Percentiles rank a stretch among this genome's conserved stretches.
These are phyloP conservation scores for Acrocephalus scirpaceus DNA, from an alignment of 2,797 vertebrate genomes.

Conservation along the genomic window DNA sequence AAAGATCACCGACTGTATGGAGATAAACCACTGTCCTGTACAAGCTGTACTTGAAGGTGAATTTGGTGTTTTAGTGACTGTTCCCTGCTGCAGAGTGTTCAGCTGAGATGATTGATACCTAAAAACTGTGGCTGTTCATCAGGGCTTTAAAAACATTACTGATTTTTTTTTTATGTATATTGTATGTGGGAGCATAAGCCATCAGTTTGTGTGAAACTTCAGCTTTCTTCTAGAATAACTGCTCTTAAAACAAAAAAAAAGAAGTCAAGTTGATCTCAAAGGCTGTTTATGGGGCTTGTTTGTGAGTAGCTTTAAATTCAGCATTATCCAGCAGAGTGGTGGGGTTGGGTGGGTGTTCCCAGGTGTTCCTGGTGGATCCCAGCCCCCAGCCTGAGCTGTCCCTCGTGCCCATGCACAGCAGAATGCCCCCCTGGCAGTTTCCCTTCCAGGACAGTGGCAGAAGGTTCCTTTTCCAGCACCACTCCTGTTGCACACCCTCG, in stretches of 20 bases:
- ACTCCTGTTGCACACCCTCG: neutral
- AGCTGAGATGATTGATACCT: neutral
- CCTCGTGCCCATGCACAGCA: too few relatives aligned
- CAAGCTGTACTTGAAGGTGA: slow-evolving; percentile 31
- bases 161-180: neutral
- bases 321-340: neutral
- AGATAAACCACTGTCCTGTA: slow-evolving; percentile 28
- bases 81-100: slow-evolving; percentile 26
- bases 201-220: slow-evolving; percentile 30
- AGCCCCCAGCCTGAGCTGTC: neutral
- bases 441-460: neutral
- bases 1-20: neutral
- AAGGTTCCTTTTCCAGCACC: neutral
- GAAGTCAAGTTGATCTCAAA: neutral
- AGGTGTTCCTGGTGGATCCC: neutral
- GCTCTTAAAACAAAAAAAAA: neutral
- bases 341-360: neutral
- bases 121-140: slow-evolving; percentile 47
- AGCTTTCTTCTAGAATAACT: neutral
- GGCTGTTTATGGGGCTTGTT: neutral
- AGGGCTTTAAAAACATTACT: neutral
- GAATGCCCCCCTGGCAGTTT: neutral
- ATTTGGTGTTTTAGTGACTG: neutral
- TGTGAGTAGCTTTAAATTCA: neutral
- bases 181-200: slow-evolving; percentile 27